These are phyloP conservation scores for Dynastes hyllus DNA, from an alignment of 2,888 invertebrate genomes.

Conservation along the genomic window DNA sequence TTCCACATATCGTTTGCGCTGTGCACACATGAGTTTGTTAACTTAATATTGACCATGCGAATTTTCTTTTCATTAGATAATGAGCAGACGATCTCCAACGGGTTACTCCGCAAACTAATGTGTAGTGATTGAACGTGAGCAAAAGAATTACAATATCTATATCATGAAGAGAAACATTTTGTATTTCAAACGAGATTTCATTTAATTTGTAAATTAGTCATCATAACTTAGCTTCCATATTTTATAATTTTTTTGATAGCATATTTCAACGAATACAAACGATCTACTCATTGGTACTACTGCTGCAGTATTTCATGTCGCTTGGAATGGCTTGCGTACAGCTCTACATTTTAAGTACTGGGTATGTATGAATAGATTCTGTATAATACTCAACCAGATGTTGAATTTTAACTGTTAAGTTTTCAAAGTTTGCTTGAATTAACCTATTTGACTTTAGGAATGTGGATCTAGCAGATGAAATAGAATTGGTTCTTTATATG, in stretches of 20 bases:
- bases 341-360: conserved; percentile 2
- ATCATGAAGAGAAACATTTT: too few relatives aligned
- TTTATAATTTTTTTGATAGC: not conserved
- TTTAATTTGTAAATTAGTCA: too few relatives aligned
- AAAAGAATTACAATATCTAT: too few relatives aligned
- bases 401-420: not conserved
- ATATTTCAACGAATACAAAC: not conserved
- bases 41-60: too few relatives aligned
- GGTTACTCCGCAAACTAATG: too few relatives aligned
- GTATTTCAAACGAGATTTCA: too few relatives aligned
- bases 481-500: conserved; percentile 17
- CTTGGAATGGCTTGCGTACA: conserved; percentile 22
- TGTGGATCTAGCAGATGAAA: not conserved
- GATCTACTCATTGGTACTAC: not conserved
- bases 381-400: not conserved
- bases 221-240: too few relatives aligned
- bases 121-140: too few relatives aligned
- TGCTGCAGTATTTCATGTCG: conserved; percentile 4
- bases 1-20: too few relatives aligned
- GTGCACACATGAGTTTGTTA: too few relatives aligned
- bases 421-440: not conserved
- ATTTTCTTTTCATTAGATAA: too few relatives aligned
- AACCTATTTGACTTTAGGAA: conserved; percentile 8
- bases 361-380: not conserved
- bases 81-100: too few relatives aligned